These are phyloP conservation scores for Brachyrhaphis roseni DNA, from an alignment of 2,797 vertebrate species.

Conservation along the genomic window DNA sequence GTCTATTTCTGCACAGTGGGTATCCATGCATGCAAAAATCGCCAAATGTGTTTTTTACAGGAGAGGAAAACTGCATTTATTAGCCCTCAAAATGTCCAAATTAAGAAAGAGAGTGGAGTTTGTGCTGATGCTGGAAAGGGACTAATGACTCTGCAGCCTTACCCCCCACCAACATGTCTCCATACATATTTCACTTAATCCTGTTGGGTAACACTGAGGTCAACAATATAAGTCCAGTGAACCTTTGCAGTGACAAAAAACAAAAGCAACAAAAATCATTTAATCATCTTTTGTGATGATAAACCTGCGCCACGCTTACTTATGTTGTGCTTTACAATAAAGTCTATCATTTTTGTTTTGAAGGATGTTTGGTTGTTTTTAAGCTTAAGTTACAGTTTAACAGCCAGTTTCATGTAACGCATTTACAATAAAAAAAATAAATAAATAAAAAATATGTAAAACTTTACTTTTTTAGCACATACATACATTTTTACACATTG, in stretches of 20 bases:
- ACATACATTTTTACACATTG: rapidly evolving
- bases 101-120: background rate
- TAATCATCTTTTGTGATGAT: constrained; percentile 22
- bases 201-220: background rate
- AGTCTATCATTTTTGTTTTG: background rate
- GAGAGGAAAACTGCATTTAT: background rate
- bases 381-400: background rate
- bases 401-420: background rate
- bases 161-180: constrained; percentile 1
- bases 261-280: background rate
- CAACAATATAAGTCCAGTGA: constrained; percentile 9
- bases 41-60: background rate
- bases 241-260: background rate
- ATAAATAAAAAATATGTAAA: background rate
- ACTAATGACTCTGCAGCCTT: constrained; percentile 6
- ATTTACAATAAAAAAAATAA: background rate
- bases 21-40: constrained; percentile 19
- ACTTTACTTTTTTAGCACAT: background rate
- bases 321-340: background rate
- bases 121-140: background rate
- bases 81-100: constrained; percentile 2
- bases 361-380: background rate
- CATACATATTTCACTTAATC: constrained; percentile 11
- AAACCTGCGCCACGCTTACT: background rate
- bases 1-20: constrained; percentile 19